Conservation (phyloP, 1,140 invertebrate species). For the Ips nitidus region DNA sequence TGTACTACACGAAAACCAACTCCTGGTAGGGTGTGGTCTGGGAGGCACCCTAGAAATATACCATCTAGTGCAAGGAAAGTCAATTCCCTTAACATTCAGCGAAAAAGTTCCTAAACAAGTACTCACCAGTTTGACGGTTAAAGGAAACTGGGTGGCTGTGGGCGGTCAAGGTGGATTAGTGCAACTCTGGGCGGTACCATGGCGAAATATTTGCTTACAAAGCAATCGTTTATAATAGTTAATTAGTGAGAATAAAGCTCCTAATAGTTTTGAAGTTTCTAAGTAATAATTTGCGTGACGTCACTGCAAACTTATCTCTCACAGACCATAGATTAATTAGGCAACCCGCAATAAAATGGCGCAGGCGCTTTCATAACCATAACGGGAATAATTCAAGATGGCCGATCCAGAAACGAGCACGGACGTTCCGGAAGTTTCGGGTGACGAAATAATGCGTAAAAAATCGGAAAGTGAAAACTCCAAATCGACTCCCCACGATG, state of each 20-base stretch:
- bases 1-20: constrained; percentile 46
- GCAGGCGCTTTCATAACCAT: too few species aligned
- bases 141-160: constrained; percentile 43
- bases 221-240: neutral
- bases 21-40: constrained; percentile 44
- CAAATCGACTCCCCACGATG: constrained; percentile 52
- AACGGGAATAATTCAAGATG: neutral
- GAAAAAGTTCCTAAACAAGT: constrained; percentile 30
- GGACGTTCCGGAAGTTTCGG: constrained; percentile 16
- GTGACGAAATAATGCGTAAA: constrained; percentile 46
- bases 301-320: too few species aligned
- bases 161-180: constrained; percentile 44
- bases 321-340: too few species aligned
- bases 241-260: too few species aligned
- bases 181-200: constrained; percentile 48
- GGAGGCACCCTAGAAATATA: constrained; percentile 43
- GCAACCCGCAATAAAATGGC: too few species aligned
- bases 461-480: constrained; percentile 48
- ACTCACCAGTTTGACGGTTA: constrained; percentile 39
- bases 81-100: constrained; percentile 35
- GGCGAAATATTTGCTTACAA: constrained; percentile 29
- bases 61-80: constrained; percentile 41
- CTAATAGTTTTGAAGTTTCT: too few species aligned
- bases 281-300: too few species aligned
- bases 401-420: constrained; percentile 9